phyloP scores from a whole-genome alignment of 2,888 invertebrate species.

The Drosophila neonasuta region DNA sequence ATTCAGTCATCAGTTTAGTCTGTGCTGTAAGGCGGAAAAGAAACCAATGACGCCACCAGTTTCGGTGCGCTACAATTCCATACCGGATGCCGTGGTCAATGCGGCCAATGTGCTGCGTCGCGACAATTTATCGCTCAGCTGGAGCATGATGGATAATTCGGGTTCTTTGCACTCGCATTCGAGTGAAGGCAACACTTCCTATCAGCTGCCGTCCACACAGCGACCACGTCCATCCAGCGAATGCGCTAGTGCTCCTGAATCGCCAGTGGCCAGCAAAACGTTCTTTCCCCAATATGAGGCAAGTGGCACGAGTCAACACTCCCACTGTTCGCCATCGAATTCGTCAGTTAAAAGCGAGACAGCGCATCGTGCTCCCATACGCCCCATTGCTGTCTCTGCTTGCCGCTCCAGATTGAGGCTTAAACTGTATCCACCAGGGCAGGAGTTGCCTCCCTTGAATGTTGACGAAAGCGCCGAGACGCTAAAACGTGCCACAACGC shows the following conservation, averaged over 20 bases:
- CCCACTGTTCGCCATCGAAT: slow-evolving; percentile 79
- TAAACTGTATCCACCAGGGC: slow-evolving; percentile 81
- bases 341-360: slow-evolving; percentile 77
- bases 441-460: slow-evolving; percentile 65
- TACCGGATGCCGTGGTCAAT: slow-evolving; percentile 68
- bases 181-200: slow-evolving; percentile 63
- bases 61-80: slow-evolving; percentile 81
- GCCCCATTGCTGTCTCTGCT: slow-evolving; percentile 81
- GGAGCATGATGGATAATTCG: slow-evolving; percentile 74
- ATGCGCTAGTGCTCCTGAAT: slow-evolving; percentile 81
- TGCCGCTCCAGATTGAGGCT: slow-evolving; percentile 81
- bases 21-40: slow-evolving; percentile 81
- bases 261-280: slow-evolving; percentile 78
- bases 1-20: slow-evolving; percentile 81
- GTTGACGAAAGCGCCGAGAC: slow-evolving; percentile 54
- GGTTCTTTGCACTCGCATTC: slow-evolving; percentile 73
- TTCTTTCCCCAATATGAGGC: slow-evolving; percentile 65
- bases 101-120: slow-evolving; percentile 56
- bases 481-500: slow-evolving; percentile 72
- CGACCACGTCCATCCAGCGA: slow-evolving; percentile 70
- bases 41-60: slow-evolving; percentile 81
- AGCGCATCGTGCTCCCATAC: slow-evolving; percentile 68
- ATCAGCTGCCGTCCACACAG: slow-evolving; percentile 44
- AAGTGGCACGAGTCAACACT: slow-evolving; percentile 46
- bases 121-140: slow-evolving; percentile 77